Percentiles rank a stretch among this genome's conserved stretches.
phyloP scores from a whole-genome alignment of 2,797 vertebrate genomes.

The Staurois parvus region DNA sequence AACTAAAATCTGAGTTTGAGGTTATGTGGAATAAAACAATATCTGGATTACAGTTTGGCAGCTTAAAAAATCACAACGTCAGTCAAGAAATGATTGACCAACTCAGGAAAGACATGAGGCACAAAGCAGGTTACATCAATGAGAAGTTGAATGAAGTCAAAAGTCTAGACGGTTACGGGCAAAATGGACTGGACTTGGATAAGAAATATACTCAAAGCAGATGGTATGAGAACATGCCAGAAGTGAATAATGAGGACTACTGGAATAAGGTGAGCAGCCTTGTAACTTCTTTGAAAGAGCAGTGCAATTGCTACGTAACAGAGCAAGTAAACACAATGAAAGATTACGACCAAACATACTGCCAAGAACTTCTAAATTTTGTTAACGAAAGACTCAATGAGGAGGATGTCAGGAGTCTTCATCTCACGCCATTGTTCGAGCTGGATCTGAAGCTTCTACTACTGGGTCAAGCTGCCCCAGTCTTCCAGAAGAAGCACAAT shows the following conservation, averaged over 20 bases:
- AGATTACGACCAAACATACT: constrained; percentile 76
- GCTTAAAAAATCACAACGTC: constrained; percentile 71
- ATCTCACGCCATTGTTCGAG: constrained; percentile 73
- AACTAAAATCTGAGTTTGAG: constrained; percentile 76
- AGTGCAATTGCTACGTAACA: constrained; percentile 69
- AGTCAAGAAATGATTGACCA: constrained; percentile 68
- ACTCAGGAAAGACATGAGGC: constrained; percentile 73
- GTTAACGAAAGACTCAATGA: constrained; percentile 72
- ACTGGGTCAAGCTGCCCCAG: constrained; percentile 70
- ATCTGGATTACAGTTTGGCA: constrained; percentile 55
- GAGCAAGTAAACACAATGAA: constrained; percentile 68
- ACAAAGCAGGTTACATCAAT: constrained; percentile 71
- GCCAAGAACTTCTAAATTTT: constrained; percentile 72
- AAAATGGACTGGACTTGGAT: constrained; percentile 45
- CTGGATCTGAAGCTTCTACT: constrained; percentile 77
- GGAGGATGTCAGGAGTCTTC: constrained; percentile 56
- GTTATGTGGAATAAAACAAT: constrained; percentile 72
- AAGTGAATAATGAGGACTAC: not conserved
- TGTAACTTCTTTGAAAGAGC: constrained; percentile 64
- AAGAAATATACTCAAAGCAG: not conserved
- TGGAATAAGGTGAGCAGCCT: not conserved
- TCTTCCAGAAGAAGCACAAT: constrained; percentile 76
- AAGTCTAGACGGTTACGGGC: constrained; percentile 51
- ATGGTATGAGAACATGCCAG: not conserved
- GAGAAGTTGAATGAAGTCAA: constrained; percentile 67